phyloP scores from a whole-genome alignment of 2,113 vertebrate species.

The Tachycineta bicolor region DNA sequence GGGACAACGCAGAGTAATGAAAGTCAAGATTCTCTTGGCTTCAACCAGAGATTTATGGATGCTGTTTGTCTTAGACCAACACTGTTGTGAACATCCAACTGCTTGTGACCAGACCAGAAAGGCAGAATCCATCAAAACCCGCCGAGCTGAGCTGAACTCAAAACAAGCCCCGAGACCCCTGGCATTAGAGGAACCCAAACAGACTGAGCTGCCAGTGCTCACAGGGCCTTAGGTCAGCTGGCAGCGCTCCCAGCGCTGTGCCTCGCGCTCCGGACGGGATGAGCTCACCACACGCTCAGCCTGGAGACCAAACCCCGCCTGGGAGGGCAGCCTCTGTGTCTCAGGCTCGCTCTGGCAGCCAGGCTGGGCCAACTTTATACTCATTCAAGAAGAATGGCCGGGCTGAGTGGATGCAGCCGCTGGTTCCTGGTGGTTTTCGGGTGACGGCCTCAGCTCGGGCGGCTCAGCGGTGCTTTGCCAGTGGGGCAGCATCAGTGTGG shows the following conservation, averaged over 20 bases:
- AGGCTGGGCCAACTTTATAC: background rate
- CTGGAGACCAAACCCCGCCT: background rate
- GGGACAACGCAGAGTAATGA: background rate
- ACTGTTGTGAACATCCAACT: background rate
- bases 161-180: slow-evolving; percentile 38
- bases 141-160: slow-evolving; percentile 1
- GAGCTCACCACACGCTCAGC: background rate
- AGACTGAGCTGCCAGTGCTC: background rate
- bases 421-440: background rate
- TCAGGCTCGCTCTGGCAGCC: background rate
- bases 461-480: rapidly evolving
- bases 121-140: slow-evolving; percentile 8
- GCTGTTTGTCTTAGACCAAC: slow-evolving; percentile 15
- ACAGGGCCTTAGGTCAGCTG: background rate
- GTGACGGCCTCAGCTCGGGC: background rate
- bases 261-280: background rate
- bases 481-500: rapidly evolving
- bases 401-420: background rate
- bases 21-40: background rate
- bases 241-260: slow-evolving; percentile 25
- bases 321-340: background rate
- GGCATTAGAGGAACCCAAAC: slow-evolving; percentile 50
- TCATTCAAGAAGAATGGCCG: background rate
- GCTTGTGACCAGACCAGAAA: slow-evolving; percentile 1
- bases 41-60: slow-evolving; percentile 17